Evolutionary conservation across 2,797 vertebrate genomes (phyloP).

Genomic region (Etheostoma perlongum): DNA sequence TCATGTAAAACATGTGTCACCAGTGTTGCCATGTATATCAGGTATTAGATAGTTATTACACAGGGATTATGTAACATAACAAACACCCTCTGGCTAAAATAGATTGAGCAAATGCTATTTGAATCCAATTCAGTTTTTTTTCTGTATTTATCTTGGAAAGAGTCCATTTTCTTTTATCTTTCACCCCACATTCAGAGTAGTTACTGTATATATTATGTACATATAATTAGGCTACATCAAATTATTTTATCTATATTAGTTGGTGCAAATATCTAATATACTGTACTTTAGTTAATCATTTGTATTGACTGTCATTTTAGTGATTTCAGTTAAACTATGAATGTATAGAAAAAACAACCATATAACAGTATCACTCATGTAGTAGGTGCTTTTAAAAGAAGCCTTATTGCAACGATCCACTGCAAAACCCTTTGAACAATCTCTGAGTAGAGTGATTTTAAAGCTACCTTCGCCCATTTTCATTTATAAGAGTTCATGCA

Average conservation of each 20-base stretch:
- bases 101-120: conserved; percentile 47
- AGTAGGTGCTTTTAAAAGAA: conserved; percentile 80
- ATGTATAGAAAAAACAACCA: conserved; percentile 71
- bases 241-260: conserved; percentile 73
- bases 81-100: conserved; percentile 50
- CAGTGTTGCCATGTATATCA: conserved; percentile 71
- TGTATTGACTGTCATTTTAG: conserved; percentile 70
- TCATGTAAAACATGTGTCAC: conserved; percentile 35
- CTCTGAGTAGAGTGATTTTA: conserved; percentile 60
- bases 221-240: conserved; percentile 57
- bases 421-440: conserved; percentile 44
- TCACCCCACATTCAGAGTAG: conserved; percentile 50
- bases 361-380: conserved; percentile 51
- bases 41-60: conserved; percentile 69
- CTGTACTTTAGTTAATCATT: conserved; percentile 71
- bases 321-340: conserved; percentile 71
- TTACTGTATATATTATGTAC: conserved; percentile 68
- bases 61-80: conserved; percentile 65
- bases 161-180: conserved; percentile 38
- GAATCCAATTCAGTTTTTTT: conserved; percentile 46
- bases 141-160: conserved; percentile 42
- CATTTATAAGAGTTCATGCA: conserved; percentile 22
- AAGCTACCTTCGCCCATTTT: conserved; percentile 51
- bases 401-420: conserved; percentile 63
- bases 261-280: conserved; percentile 80